Percentiles rank a stretch among this genome's conserved stretches.
Evolutionary conservation across 2,888 invertebrate genomes (phyloP).

Genomic region (Gnatocerus cornutus): DNA sequence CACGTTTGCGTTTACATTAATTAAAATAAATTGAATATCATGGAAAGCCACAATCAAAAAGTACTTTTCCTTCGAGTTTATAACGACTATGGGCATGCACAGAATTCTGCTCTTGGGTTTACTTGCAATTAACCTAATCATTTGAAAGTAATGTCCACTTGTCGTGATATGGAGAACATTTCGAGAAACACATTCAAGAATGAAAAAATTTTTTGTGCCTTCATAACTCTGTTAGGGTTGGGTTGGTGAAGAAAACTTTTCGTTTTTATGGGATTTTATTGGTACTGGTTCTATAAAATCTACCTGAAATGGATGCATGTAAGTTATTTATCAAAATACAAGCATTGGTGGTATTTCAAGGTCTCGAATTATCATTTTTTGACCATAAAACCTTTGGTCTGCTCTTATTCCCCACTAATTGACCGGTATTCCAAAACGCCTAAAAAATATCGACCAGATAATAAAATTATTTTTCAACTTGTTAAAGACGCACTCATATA

Average conservation of each 20-base stretch:
- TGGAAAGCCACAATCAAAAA: conserved; percentile 50
- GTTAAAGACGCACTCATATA: conserved; percentile 50
- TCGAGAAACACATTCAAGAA: no score
- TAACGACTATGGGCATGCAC: conserved; percentile 61
- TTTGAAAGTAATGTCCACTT: conserved; percentile 57
- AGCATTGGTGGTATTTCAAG: conserved; percentile 64
- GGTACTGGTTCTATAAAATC: conserved; percentile 62
- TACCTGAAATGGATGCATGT: conserved; percentile 63
- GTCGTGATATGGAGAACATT: conserved; percentile 50
- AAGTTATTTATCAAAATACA: conserved; percentile 66
- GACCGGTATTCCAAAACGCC: conserved; percentile 60
- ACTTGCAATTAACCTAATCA: conserved; percentile 63
- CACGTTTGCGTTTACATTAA: background rate
- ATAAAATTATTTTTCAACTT: conserved; percentile 57
- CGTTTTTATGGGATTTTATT: conserved; percentile 57
- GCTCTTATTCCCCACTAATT: conserved; percentile 63
- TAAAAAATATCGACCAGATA: conserved; percentile 55
- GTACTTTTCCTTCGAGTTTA: conserved; percentile 59
- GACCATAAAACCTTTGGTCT: conserved; percentile 59
- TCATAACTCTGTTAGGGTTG: conserved; percentile 11
- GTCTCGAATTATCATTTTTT: conserved; percentile 65
- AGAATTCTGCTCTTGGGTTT: conserved; percentile 54
- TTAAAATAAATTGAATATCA: conserved; percentile 4
- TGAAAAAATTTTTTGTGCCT: no score
- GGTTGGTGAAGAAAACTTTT: background rate